Percentiles rank a stretch among this genome's conserved stretches.
phyloP scores from a whole-genome alignment of 2,113 vertebrate genomes.

The Paradisaea rubra region DNA sequence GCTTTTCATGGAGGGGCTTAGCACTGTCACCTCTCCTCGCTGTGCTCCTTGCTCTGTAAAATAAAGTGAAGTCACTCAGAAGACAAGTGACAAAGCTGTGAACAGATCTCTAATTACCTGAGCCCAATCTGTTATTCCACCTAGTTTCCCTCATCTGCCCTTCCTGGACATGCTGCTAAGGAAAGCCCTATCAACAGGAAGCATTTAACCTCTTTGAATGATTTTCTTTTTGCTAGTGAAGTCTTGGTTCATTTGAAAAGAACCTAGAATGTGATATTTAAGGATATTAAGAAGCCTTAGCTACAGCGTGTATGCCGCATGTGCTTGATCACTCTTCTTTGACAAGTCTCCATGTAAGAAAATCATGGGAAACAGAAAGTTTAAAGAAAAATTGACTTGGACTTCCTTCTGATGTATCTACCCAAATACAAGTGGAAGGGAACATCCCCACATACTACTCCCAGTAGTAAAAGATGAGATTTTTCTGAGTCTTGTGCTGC shows the following conservation, averaged over 20 bases:
- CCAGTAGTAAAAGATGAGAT: background rate
- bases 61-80: background rate
- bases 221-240: background rate
- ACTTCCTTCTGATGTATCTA: background rate
- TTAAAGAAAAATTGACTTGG: background rate
- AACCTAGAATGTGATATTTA: background rate
- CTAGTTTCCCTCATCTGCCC: background rate
- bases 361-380: background rate
- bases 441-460: background rate
- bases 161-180: background rate
- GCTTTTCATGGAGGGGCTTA: background rate
- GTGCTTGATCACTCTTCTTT: background rate
- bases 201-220: background rate
- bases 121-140: background rate
- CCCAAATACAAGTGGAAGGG: background rate
- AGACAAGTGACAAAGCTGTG: background rate
- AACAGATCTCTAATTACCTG: background rate
- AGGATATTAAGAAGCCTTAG: background rate
- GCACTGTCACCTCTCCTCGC: background rate
- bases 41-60: background rate
- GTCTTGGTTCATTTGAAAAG: background rate
- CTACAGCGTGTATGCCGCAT: background rate
- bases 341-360: background rate
- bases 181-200: background rate
- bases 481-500: background rate